These are phyloP conservation scores for Corydoras maculifer DNA, from an alignment of 2,113 vertebrate species.

Conservation along the genomic window DNA sequence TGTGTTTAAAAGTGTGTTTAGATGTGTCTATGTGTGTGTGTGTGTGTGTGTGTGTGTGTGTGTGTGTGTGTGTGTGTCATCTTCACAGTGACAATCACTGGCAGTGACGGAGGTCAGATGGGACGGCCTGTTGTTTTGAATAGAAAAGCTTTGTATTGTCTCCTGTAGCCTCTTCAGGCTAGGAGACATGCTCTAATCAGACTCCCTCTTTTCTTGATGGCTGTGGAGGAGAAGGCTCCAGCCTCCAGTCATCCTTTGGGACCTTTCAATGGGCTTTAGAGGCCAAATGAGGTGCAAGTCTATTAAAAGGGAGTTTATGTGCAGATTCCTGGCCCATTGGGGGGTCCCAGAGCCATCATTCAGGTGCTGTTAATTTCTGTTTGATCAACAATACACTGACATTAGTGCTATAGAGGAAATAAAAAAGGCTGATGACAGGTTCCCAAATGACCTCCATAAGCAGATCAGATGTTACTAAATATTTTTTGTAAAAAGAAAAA, in stretches of 20 bases:
- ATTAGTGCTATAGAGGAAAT: slow-evolving; percentile 33
- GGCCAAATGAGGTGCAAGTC: slow-evolving; percentile 81
- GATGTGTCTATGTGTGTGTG: slow-evolving; percentile 1
- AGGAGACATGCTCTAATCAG: slow-evolving; percentile 57
- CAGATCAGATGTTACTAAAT: neutral
- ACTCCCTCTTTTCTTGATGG: slow-evolving; percentile 45
- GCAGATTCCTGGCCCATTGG: slow-evolving; percentile 61
- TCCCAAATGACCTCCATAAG: slow-evolving; percentile 13
- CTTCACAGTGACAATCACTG: slow-evolving; percentile 63
- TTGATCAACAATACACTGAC: slow-evolving; percentile 57
- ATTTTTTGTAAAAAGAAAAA: neutral
- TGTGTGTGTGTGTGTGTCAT: slow-evolving; percentile 55
- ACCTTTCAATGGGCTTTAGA: slow-evolving; percentile 73
- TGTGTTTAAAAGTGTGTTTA: neutral
- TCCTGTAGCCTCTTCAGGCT: slow-evolving; percentile 55
- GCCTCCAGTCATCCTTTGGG: slow-evolving; percentile 62
- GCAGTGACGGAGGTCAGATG: slow-evolving; percentile 72
- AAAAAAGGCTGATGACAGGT: slow-evolving; percentile 43
- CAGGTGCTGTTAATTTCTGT: slow-evolving; percentile 67
- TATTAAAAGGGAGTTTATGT: slow-evolving; percentile 71
- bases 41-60: slow-evolving; percentile 27
- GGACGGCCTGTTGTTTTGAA: slow-evolving; percentile 67
- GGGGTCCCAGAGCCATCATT: slow-evolving; percentile 58
- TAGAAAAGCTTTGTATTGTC: slow-evolving; percentile 63
- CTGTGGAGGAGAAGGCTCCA: slow-evolving; percentile 47